phyloP scores from a whole-genome alignment of 2,113 vertebrate genomes.

The Aix galericulata region DNA sequence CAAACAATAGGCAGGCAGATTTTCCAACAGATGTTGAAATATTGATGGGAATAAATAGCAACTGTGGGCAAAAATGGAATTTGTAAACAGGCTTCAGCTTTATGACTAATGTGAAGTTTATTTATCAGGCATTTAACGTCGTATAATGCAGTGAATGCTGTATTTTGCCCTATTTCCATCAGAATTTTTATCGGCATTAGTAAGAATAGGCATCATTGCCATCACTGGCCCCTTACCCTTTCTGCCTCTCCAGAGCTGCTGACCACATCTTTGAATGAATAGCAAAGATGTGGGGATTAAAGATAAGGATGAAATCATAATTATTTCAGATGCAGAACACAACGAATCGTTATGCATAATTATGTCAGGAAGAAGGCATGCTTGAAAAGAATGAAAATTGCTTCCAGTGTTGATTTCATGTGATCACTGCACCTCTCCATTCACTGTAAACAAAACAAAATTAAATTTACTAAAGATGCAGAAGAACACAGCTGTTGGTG shows the following conservation, averaged over 20 bases:
- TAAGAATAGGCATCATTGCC: background rate
- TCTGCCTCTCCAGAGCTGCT: background rate
- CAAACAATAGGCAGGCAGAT: background rate
- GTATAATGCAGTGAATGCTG: background rate
- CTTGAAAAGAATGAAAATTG: conserved; percentile 35
- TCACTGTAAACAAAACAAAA: conserved; percentile 35
- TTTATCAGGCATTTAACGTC: background rate
- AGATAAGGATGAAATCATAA: background rate
- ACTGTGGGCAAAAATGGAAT: background rate
- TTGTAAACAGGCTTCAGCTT: background rate
- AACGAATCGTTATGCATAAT: background rate
- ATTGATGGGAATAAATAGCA: background rate
- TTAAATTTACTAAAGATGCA: conserved; percentile 12
- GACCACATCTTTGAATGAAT: background rate
- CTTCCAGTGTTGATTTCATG: background rate
- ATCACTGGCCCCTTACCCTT: background rate
- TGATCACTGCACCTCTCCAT: conserved; percentile 2
- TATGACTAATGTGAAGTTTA: background rate
- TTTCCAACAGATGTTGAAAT: conserved; percentile 20
- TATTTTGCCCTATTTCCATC: background rate
- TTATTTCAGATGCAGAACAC: background rate
- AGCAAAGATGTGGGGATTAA: conserved; percentile 6
- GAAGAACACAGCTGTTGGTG: conserved; percentile 32
- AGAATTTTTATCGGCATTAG: background rate
- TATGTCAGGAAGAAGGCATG: conserved; percentile 3